Conservation (phyloP, 2,888 invertebrate genomes). For the Sabatieria punctata region DNA sequence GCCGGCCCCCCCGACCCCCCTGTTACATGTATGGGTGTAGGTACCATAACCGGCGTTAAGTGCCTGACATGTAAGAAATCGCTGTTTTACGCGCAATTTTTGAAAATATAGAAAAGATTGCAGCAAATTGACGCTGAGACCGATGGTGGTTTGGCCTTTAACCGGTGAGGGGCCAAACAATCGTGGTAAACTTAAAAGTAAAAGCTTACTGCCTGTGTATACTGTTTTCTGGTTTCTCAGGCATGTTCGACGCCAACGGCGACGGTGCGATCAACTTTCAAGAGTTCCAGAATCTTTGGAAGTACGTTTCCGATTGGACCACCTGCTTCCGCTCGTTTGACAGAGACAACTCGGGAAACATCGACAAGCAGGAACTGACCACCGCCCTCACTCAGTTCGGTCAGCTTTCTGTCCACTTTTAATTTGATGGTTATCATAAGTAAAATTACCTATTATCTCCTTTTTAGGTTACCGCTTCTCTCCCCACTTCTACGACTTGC, state of each 20-base stretch:
- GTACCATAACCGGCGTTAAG: no score
- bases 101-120: no score
- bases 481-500: slow-evolving; percentile 56
- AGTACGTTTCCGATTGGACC: slow-evolving; percentile 95
- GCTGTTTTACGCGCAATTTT: no score
- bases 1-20: no score
- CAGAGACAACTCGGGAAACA: slow-evolving; percentile 65
- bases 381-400: slow-evolving; percentile 77
- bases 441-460: neutral
- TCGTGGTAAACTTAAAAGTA: no score
- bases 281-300: slow-evolving; percentile 90
- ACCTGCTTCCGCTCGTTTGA: slow-evolving; percentile 85
- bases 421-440: neutral
- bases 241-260: slow-evolving; percentile 76
- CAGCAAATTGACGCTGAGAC: no score
- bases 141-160: no score
- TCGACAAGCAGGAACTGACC: slow-evolving; percentile 73
- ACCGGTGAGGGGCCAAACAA: no score
- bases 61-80: no score
- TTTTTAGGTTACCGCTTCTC: slow-evolving; percentile 47
- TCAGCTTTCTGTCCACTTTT: slow-evolving; percentile 40
- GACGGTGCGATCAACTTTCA: slow-evolving; percentile 77
- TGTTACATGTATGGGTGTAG: no score
- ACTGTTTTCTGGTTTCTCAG: no score
- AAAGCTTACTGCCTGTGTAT: no score